A percentile compares a stretch with the other conserved stretches of the same genome.
Conservation (phyloP, 1,140 invertebrate species). For the Dreissena rostriformis region DNA sequence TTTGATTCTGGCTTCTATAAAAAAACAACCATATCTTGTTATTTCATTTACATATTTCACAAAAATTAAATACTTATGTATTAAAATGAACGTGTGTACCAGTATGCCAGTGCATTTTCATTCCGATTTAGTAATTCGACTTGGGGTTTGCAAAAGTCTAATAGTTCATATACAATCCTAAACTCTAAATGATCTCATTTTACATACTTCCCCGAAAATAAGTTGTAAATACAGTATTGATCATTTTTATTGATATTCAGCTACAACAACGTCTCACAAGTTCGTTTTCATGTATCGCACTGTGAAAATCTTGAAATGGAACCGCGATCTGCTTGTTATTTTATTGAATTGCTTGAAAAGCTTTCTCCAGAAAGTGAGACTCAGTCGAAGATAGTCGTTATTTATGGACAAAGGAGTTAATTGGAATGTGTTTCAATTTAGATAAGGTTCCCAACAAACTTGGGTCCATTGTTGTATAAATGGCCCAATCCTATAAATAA, state of each 20-base stretch:
- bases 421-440: slow-evolving; percentile 57
- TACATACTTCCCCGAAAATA: too few relatives aligned
- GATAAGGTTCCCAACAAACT: slow-evolving; percentile 51
- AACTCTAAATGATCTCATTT: too few relatives aligned
- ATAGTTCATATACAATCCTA: too few relatives aligned
- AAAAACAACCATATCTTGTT: too few relatives aligned
- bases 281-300: slow-evolving; percentile 42
- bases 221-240: too few relatives aligned
- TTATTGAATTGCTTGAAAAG: slow-evolving; percentile 58
- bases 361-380: slow-evolving; percentile 44
- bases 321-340: slow-evolving; percentile 37
- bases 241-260: slow-evolving; percentile 25
- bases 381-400: slow-evolving; percentile 51
- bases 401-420: slow-evolving; percentile 52
- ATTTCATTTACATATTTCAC: too few relatives aligned
- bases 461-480: slow-evolving; percentile 43
- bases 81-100: too few relatives aligned
- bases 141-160: too few relatives aligned
- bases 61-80: too few relatives aligned
- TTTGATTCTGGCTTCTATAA: too few relatives aligned
- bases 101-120: too few relatives aligned
- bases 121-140: too few relatives aligned
- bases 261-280: slow-evolving; percentile 37
- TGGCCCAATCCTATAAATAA: neutral
- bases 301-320: slow-evolving; percentile 44